Percentiles rank a stretch among this genome's conserved stretches.
phyloP scores from a whole-genome alignment of 2,113 vertebrate genomes.

The Arenaria interpres region DNA sequence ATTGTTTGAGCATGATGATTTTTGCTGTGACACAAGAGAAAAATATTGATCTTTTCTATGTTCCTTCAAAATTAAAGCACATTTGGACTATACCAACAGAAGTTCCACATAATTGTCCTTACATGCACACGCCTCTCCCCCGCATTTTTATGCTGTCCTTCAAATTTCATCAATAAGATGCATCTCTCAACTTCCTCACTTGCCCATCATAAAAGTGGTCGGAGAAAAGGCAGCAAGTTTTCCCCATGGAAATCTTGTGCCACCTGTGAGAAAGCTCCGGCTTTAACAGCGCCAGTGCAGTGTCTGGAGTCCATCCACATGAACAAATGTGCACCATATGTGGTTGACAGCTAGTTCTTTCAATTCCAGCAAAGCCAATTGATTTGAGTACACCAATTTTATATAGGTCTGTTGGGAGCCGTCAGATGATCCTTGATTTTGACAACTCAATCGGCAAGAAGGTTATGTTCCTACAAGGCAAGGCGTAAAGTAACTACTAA shows the following conservation, averaged over 20 bases:
- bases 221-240: not conserved
- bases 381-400: constrained; percentile 47
- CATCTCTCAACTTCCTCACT: not conserved
- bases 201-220: not conserved
- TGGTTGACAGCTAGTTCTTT: not conserved
- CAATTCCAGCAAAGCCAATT: constrained; percentile 28
- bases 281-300: not conserved
- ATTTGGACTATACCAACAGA: not conserved
- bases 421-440: constrained; percentile 45
- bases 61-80: not conserved
- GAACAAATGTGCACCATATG: constrained; percentile 30
- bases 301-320: constrained; percentile 13
- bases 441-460: constrained; percentile 60
- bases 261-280: not conserved
- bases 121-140: not conserved
- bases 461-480: not conserved
- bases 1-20: not conserved
- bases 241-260: not conserved
- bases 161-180: not conserved
- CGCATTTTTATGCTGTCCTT: not conserved
- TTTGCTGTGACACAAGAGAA: not conserved
- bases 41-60: not conserved
- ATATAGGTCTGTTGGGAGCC: constrained; percentile 28
- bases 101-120: not conserved
- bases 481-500: not conserved